Evolutionary conservation across 2,113 vertebrate species (phyloP), one percentile per base, ranked within the genome.

Genomic region (Semicossyphus pulcher): DNA sequence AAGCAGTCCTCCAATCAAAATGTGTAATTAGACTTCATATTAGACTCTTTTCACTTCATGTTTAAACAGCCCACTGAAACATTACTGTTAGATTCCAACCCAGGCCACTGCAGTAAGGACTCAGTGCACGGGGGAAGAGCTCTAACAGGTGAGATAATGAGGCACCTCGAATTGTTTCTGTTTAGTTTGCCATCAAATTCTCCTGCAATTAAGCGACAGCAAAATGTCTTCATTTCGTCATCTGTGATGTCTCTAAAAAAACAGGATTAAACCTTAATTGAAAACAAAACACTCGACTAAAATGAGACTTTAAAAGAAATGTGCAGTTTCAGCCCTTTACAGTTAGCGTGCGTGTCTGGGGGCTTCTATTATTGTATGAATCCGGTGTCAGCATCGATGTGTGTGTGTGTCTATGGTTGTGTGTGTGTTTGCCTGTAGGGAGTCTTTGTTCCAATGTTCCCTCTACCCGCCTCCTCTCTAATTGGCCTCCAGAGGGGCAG

Each of bases 401-500:
- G 52, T 70, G 34, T 48, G 11, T 49, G n/a, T 54, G 23, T 48
- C 41, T 69, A 28, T 60, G 21, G n/a, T n/a, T 47, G 36, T 61
- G 23, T 45, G 20, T 29, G 68, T 47, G 49, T 26, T 32, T 10
- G 78, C 61, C 71, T 39, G 31, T 5, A 2, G 72, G 80, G 77
- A 83, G 57, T 72, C 71, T 76, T 68, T 1, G 41, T 44, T 18
- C 41, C 63, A 28, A 2, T 58, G 67, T 61, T 80, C 53, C 64
- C 69, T 75, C 39, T 49, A 70, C 78, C 39, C 14, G 21, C 62
- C 58, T 84, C 49, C 18, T 12, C 36, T 87, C 63, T 91, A 92
- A 92, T 91, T 92, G 85, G 89, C 76, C 86, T 77, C 81, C 37
- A 44, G 86, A 89, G 88, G 86, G 31, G 52, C 37, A 51, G 60